Evolutionary conservation across 37 sponge, comb jelly and placozoan genomes (phyloP).

Genomic region (Hexactinellida sp.): DNA sequence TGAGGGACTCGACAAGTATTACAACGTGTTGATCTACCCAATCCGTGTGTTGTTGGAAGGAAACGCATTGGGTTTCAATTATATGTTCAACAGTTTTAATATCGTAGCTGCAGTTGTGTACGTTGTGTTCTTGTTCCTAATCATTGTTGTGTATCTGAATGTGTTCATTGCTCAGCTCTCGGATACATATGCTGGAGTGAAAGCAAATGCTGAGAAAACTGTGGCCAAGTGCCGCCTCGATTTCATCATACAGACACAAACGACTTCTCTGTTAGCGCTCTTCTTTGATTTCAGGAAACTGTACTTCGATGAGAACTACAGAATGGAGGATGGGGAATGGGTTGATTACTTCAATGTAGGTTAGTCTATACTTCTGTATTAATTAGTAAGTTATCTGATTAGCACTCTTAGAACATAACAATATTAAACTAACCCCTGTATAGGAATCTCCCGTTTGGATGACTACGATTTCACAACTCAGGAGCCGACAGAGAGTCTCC

Average conservation of each 20-base stretch:
- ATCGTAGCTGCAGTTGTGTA: conserved; percentile 10
- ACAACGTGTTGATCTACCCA: neutral
- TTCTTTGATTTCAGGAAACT: neutral
- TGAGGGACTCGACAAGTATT: neutral
- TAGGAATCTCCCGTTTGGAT: neutral
- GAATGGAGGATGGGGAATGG: conserved; percentile 11
- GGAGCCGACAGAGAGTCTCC: neutral
- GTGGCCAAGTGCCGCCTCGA: neutral
- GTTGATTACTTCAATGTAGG: neutral
- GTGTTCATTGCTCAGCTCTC: conserved; percentile 18
- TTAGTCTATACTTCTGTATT: neutral
- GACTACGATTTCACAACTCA: neutral
- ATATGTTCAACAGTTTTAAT: neutral
- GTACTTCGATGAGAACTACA: neutral
- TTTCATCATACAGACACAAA: neutral
- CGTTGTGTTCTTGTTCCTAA: neutral
- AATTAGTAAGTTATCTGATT: neutral
- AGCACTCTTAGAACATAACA: neutral
- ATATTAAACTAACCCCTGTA: neutral
- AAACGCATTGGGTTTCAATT: neutral
- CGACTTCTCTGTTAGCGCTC: neutral
- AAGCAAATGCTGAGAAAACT: neutral
- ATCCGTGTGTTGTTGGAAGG: neutral
- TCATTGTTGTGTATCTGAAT: conserved; percentile 5
- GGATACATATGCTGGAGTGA: conserved; percentile 5